phyloP scores from a whole-genome alignment of 2,888 invertebrate species.

The Thymelicus sylvestris region DNA sequence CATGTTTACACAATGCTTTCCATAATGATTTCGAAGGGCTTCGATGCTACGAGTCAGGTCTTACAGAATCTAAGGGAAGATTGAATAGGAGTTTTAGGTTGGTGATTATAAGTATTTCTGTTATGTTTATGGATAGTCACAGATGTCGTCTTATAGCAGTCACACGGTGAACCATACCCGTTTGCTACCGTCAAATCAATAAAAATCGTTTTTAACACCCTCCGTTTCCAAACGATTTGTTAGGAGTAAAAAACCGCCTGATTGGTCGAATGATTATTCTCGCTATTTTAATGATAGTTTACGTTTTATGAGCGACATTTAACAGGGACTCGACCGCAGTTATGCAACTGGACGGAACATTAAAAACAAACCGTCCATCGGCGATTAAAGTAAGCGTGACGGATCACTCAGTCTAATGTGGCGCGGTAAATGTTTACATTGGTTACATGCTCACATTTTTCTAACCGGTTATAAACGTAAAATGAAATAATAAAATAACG shows the following conservation, averaged over 20 bases:
- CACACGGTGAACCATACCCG: no score
- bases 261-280: conserved; percentile 4
- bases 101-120: no score
- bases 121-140: no score
- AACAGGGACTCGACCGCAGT: conserved; percentile 26
- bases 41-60: no score
- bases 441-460: neutral
- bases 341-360: conserved; percentile 24
- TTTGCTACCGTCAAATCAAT: no score
- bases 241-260: neutral
- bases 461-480: neutral
- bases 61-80: no score
- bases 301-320: conserved; percentile 16
- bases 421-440: neutral
- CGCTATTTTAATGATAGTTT: neutral
- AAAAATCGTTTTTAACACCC: neutral
- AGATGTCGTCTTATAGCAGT: no score
- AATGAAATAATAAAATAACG: no score
- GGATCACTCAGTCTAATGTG: conserved; percentile 17
- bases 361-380: conserved; percentile 25
- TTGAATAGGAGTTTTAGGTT: no score
- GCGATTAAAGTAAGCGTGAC: conserved; percentile 26
- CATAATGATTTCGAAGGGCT: no score
- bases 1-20: no score
- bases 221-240: neutral